Evolutionary conservation across 2,888 invertebrate species (phyloP).

Genomic region (Chloroclysta siterata): DNA sequence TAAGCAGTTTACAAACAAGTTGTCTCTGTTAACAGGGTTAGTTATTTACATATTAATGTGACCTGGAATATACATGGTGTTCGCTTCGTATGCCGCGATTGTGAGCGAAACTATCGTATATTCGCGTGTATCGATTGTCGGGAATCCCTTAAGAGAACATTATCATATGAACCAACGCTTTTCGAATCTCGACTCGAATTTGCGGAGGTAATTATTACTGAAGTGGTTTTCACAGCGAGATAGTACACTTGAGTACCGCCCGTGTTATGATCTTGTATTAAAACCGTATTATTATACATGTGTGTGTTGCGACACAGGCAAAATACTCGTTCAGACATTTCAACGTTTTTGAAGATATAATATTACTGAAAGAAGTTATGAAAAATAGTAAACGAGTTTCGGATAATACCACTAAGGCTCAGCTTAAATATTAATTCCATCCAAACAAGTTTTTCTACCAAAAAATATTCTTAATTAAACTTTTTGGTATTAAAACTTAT

Average conservation of each 20-base stretch:
- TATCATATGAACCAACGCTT: conserved; percentile 8
- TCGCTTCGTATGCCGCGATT: conserved; percentile 26
- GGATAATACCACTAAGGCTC: too few relatives aligned
- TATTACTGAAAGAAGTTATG: too few relatives aligned
- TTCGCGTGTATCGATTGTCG: conserved; percentile 9
- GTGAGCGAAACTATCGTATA: conserved; percentile 19
- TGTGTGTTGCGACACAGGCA: too few relatives aligned
- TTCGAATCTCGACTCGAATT: conserved; percentile 2
- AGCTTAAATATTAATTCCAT: too few relatives aligned
- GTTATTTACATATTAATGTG: conserved; percentile 49
- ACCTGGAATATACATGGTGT: conserved; percentile 16
- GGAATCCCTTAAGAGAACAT: conserved; percentile 7
- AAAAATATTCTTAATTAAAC: too few relatives aligned
- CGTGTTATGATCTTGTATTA: too few relatives aligned
- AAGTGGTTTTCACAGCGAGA: neutral
- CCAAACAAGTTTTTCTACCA: too few relatives aligned
- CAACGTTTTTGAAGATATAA: too few relatives aligned
- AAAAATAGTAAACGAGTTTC: too few relatives aligned
- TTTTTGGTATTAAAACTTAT: too few relatives aligned
- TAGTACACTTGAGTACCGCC: neutral
- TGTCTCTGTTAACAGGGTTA: conserved; percentile 47
- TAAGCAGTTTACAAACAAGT: conserved; percentile 40
- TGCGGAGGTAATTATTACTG: neutral
- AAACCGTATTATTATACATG: too few relatives aligned
- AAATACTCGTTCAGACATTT: too few relatives aligned